Conservation (phyloP, 2,113 vertebrate species). For the Bos taurus region DNA sequence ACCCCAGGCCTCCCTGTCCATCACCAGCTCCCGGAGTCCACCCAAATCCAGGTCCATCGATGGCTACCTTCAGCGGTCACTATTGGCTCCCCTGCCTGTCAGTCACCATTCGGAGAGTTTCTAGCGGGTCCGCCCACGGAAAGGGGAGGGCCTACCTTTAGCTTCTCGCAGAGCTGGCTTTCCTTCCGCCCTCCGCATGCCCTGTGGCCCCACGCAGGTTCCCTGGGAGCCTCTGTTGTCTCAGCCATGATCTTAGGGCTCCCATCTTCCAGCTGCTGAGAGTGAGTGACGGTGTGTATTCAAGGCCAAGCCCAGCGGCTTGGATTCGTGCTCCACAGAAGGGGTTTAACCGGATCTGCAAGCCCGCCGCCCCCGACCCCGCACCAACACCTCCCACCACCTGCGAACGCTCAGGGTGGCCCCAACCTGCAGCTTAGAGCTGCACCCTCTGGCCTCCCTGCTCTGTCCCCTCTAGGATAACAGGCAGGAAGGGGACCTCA, state of each 20-base stretch:
- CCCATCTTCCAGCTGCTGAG: background rate
- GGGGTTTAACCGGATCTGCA: background rate
- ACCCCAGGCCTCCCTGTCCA: too few species aligned
- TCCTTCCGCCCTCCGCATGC: background rate
- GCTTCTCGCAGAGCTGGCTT: background rate
- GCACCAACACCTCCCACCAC: background rate
- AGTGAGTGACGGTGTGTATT: background rate
- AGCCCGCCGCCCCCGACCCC: accelerated
- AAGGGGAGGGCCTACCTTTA: background rate
- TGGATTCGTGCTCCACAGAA: background rate
- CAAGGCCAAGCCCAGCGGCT: background rate
- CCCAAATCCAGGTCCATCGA: too few species aligned
- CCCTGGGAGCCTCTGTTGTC: background rate
- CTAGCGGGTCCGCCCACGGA: accelerated
- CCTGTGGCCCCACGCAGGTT: background rate
- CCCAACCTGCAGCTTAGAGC: background rate
- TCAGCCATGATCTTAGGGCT: background rate
- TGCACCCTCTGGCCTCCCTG: background rate
- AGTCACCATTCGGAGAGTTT: background rate
- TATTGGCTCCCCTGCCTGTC: background rate
- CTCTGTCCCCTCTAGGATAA: background rate
- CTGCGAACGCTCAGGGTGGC: background rate
- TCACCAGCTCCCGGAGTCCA: too few species aligned
- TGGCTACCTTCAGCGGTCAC: accelerated
- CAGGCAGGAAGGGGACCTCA: background rate